Base-by-base conservation (phyloP, 2,888 invertebrate genomes). In the Ormyrus labotus region DNA sequence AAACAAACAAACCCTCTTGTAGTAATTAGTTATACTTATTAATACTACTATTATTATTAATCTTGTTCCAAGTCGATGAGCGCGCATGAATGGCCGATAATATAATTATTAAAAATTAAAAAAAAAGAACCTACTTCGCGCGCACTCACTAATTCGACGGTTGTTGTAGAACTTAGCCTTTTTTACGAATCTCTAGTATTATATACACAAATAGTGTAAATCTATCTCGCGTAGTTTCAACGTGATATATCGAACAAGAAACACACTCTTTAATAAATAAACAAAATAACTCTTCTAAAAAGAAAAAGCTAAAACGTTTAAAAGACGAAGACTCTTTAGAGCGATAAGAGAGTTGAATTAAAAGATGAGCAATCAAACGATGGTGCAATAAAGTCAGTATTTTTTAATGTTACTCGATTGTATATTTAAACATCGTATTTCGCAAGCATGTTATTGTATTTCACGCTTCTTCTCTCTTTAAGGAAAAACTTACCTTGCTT, bases 141-240 rank as follows among this genome's bases (percentile, higher is more conserved):
- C 53, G 70, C 55, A 19, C 53, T 51, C 19, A 45, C 8, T 53
- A 34, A 73, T 78, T 80, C 80, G 83, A 80, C 83, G 63, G 84
- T 85, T 85, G 85, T 85, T 85, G 81, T 84, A 85, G 83, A 77
- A 82, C 57, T 83, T 85, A 83, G 81, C 60, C 81, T 85, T 85
- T 85, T 85, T 85, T 84, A 84, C 82, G 60, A 84, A 84, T 83
- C 83, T 84, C 82, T 83, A 83, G 83, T 84, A 83, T 82, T 75
- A 82, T 84, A 80, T 81, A 74, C 70, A 80, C 72, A 72, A 76
- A 76, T 83, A 83, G 78, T 80, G 63, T 81, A 67, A 51, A 70
- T 80, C 69, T 70, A 81, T 80, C 67, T 78, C 57, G 53, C 70
- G 67, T 72, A 74, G 68, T 68, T 64, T 70, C n/a, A 69, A 53